Evolutionary conservation across 2,888 invertebrate species (phyloP).

Genomic region (Apoda limacodes): DNA sequence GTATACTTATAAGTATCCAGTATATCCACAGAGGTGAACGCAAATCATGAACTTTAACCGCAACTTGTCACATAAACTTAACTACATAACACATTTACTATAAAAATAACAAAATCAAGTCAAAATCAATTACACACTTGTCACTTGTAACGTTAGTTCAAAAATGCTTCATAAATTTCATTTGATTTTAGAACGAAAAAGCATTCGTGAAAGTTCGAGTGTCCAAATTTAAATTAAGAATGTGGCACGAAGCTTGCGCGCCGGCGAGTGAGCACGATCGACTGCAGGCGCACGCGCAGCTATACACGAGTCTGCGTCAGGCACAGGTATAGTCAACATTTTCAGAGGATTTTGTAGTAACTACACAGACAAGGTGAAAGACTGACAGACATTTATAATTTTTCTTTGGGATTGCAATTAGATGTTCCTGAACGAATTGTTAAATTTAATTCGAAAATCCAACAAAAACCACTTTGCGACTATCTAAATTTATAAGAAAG

Average conservation of each 20-base stretch:
- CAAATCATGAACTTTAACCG: constrained; percentile 42
- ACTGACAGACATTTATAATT: no score
- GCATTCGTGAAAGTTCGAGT: constrained; percentile 36
- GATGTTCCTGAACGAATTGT: no score
- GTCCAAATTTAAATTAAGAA: constrained; percentile 27
- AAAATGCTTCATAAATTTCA: no score
- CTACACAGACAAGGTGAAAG: no score
- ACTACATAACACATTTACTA: constrained; percentile 25
- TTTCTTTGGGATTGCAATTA: no score
- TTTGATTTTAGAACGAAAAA: no score
- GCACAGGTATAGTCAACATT: constrained; percentile 39
- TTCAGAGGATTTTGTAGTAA: constrained; percentile 16
- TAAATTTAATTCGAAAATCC: no score
- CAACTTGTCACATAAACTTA: constrained; percentile 46
- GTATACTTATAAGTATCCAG: constrained; percentile 32
- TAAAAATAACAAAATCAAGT: constrained; percentile 18
- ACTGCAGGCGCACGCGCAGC: constrained; percentile 59
- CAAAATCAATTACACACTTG: no score
- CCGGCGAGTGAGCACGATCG: constrained; percentile 50
- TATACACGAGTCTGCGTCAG: constrained; percentile 35
- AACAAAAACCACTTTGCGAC: no score
- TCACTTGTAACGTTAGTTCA: no score
- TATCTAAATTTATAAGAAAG: no score
- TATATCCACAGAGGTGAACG: constrained; percentile 30
- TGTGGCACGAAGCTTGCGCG: constrained; percentile 35